These are phyloP conservation scores for Lacerta agilis DNA, from an alignment of 2,797 vertebrate species.

Conservation along the genomic window DNA sequence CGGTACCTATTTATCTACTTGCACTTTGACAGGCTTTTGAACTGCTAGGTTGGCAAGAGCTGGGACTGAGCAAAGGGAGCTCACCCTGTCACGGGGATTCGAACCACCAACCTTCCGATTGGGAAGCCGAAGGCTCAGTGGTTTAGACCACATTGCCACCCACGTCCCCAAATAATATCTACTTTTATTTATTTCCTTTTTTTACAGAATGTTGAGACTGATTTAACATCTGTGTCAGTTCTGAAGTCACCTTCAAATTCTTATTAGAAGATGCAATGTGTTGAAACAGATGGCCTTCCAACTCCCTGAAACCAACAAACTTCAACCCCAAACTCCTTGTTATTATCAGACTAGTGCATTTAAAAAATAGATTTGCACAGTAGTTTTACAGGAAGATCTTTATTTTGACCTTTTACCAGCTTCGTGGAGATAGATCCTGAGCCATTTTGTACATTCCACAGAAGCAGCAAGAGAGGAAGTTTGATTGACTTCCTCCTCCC, in stretches of 20 bases:
- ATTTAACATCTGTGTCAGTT: not conserved
- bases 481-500: not conserved
- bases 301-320: not conserved
- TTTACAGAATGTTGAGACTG: slow-evolving; percentile 7
- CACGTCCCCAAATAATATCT: slow-evolving; percentile 9
- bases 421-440: not conserved
- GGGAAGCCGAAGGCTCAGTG: no score
- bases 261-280: not conserved
- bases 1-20: no score
- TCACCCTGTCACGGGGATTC: no score
- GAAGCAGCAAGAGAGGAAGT: not conserved
- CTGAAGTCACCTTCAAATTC: slow-evolving; percentile 19
- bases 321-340: not conserved
- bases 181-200: slow-evolving; percentile 6
- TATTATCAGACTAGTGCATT: not conserved
- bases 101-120: no score
- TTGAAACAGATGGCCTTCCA: not conserved
- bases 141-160: no score
- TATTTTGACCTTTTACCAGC: not conserved
- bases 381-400: not conserved
- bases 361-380: not conserved
- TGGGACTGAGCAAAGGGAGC: no score
- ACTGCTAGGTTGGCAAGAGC: no score
- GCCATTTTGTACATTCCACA: not conserved
- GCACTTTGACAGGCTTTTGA: no score